These are phyloP conservation scores for Smutsia temminckii DNA, from an alignment of 2,797 vertebrate species.

Conservation along the genomic window DNA sequence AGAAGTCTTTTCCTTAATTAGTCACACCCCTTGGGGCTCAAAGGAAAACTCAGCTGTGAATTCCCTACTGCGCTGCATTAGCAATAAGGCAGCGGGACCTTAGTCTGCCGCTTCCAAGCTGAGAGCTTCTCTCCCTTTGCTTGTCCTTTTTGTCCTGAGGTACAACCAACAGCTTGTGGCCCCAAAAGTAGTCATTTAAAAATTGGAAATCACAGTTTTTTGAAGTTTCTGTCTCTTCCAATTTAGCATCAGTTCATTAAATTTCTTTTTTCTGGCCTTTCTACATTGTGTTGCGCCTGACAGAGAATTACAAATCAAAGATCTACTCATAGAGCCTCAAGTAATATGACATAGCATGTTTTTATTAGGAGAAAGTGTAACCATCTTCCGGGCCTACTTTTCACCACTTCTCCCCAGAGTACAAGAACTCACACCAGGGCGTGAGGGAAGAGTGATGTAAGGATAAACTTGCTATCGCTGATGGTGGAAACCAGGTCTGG, in stretches of 20 bases:
- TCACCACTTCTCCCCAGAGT: not conserved
- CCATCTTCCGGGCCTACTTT: not conserved
- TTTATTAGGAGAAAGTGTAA: not conserved
- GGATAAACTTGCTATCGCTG: not conserved
- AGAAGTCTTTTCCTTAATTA: conserved; percentile 19
- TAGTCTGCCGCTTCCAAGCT: not conserved
- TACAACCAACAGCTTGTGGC: not conserved
- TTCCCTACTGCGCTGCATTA: not conserved
- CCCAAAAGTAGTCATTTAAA: not conserved
- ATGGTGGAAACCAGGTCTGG: not conserved
- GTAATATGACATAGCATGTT: not conserved
- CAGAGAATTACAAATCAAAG: not conserved
- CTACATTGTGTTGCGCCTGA: not conserved
- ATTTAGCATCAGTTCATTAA: not conserved
- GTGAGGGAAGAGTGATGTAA: not conserved
- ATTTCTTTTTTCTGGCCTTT: not conserved
- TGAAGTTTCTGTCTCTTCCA: conserved; percentile 27
- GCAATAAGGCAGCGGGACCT: not conserved
- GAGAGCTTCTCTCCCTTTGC: not conserved
- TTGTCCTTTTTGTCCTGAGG: not conserved
- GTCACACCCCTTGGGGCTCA: not conserved
- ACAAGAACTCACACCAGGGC: not conserved
- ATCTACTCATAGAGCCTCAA: not conserved
- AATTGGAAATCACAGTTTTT: not conserved
- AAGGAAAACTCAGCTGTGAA: not conserved